Evolutionary conservation across 2,797 vertebrate genomes (phyloP).

Genomic region (Macrochelys suwanniensis): DNA sequence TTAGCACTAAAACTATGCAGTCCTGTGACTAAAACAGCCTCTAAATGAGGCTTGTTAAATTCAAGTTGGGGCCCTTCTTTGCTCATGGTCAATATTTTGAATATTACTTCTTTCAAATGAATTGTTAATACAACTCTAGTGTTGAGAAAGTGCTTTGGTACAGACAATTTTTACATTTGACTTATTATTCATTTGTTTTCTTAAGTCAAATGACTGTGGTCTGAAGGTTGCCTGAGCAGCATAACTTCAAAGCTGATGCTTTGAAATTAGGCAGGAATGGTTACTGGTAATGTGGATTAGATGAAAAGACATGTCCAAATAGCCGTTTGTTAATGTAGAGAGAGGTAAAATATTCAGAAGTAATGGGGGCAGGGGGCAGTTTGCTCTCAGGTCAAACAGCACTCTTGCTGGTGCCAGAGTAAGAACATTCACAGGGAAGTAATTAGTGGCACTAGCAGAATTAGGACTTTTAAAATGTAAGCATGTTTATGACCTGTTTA

Average conservation of each 20-base stretch:
- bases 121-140: not conserved
- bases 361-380: not conserved
- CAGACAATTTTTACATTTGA: not conserved
- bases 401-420: not conserved
- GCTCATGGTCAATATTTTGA: not conserved
- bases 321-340: not conserved
- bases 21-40: not conserved
- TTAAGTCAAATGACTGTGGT: not conserved
- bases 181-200: not conserved
- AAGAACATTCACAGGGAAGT: not conserved
- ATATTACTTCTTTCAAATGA: not conserved
- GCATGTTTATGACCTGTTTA: slow-evolving; percentile 14
- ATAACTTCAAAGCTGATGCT: slow-evolving; percentile 9
- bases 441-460: not conserved
- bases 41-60: not conserved
- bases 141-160: not conserved
- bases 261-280: not conserved
- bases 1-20: not conserved
- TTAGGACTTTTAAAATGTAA: not conserved
- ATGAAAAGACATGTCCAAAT: not conserved
- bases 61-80: not conserved
- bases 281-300: not conserved
- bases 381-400: rapidly evolving
- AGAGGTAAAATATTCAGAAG: not conserved
- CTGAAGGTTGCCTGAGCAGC: not conserved